Conservation (phyloP, 2,797 vertebrate species). For the Clamator glandarius region DNA sequence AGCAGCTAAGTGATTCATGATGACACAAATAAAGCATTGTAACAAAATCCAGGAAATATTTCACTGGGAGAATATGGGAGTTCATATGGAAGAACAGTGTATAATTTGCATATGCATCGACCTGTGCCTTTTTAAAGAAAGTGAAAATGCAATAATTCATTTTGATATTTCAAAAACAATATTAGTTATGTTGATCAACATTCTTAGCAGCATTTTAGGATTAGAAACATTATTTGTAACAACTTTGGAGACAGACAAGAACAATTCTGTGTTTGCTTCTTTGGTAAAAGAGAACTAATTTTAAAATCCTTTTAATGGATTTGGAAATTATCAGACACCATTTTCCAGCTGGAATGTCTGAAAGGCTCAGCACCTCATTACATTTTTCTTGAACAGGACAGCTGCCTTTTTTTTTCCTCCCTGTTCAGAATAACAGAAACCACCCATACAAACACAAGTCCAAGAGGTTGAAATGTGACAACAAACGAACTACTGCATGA, state of each 20-base stretch:
- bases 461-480: neutral
- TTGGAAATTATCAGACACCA: constrained; percentile 26
- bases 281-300: neutral
- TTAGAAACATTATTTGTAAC: neutral
- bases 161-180: neutral
- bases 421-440: neutral
- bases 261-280: neutral
- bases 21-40: neutral
- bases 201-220: neutral
- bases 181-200: neutral
- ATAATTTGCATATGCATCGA: neutral
- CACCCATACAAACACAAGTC: neutral
- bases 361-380: neutral
- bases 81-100: neutral
- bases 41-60: neutral
- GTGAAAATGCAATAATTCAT: neutral
- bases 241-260: neutral
- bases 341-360: neutral
- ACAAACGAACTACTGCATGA: neutral
- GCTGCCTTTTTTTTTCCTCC: neutral
- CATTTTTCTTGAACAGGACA: neutral
- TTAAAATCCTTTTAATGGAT: neutral
- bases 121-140: neutral
- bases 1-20: neutral
- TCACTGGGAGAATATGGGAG: neutral